Conservation (phyloP, 2,113 vertebrate genomes). For the Neoarius graeffei region DNA sequence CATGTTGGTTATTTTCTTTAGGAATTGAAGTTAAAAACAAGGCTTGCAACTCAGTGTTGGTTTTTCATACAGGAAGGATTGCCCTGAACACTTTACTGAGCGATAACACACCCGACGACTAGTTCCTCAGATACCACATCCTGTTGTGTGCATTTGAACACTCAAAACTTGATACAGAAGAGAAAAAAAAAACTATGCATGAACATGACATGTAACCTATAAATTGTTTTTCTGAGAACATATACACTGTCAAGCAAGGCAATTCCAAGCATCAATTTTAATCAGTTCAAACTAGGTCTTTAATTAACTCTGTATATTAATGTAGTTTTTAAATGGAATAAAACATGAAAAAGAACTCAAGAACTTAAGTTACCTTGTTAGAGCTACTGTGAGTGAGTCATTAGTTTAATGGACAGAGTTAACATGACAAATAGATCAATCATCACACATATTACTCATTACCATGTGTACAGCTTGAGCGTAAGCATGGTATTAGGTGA, state of each 20-base stretch:
- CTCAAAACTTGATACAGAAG: not conserved
- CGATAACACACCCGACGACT: constrained; percentile 21
- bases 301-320: not conserved
- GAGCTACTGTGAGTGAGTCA: too few species aligned
- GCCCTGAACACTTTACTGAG: constrained; percentile 5
- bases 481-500: not conserved
- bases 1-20: not conserved
- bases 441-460: not conserved
- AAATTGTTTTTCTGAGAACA: not conserved
- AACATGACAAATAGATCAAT: not conserved
- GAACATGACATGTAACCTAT: not conserved
- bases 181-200: constrained; percentile 7
- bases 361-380: not conserved
- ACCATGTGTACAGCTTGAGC: not conserved
- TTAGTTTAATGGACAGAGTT: not conserved
- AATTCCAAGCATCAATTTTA: not conserved
- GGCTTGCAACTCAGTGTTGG: not conserved
- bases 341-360: not conserved
- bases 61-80: constrained; percentile 31
- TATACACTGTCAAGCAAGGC: not conserved
- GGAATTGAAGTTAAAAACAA: not conserved
- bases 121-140: constrained; percentile 46
- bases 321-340: not conserved
- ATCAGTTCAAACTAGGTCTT: not conserved
- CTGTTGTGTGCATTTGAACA: constrained; percentile 43